Base-by-base conservation (phyloP, 2,797 vertebrate genomes). In the Etheostoma nigrum region DNA sequence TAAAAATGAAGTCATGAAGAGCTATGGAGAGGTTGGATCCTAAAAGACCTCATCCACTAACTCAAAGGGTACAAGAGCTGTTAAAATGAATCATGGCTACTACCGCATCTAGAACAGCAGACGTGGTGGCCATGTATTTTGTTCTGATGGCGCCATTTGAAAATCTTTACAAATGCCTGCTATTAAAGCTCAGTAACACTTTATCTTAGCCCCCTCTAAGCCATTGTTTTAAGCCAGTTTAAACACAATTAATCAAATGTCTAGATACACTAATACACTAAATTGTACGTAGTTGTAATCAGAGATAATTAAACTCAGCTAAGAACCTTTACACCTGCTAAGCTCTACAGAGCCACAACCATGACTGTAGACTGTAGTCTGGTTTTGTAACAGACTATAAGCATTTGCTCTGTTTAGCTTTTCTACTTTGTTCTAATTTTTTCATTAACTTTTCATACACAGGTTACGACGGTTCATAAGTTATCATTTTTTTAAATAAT, bases 1-100 rank as follows among this genome's bases (percentile, higher is more conserved):
- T 86, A 74, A 89, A 89, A 84, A 71, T 18, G 44, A 55, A 71
- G 67, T 77, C 79, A 63, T n/a, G 45, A 81, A 84, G 81, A 81
- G 62, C 67, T 86, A 71, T 25, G 54, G 81, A 58, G 67, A 42
- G 67, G n/a, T 10, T 63, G 19, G 57, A 66, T 66, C 63, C 42
- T 51, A 59, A 6, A 76, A 70, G 67, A 85, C 72, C 73, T 86
- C 74, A 78, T 64, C 48, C 70, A 40, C 52, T 52, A 64, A 84
- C 81, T 72, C 40, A 65, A 66, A 77, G 67, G 74, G 62, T 59
- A 18, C 5, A 3, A 1, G 25, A 16, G 68, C 64, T 1, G 21
- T 89, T 78, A 86, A 78, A 74, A 59, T 82, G 55, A 90, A 23
- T 84, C 60, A 85, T 18, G 51, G 48, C 27, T 4, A 23, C 19